Conservation (phyloP, 2,888 invertebrate genomes). For the Drosophila demipolita region DNA sequence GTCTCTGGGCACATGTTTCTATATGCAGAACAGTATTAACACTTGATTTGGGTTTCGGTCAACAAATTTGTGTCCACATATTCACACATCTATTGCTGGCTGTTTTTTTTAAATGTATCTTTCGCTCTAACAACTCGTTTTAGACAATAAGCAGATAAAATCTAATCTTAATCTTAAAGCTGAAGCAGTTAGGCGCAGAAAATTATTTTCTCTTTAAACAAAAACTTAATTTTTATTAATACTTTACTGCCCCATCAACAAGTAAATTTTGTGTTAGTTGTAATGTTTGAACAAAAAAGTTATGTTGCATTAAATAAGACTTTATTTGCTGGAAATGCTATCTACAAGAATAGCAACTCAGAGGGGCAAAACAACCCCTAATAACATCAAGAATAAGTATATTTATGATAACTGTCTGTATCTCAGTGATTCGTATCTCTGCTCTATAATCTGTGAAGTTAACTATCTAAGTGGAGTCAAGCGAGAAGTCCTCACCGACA, state of each 20-base stretch:
- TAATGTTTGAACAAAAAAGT: neutral
- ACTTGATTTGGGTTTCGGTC: constrained; percentile 42
- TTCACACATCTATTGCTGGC: constrained; percentile 3
- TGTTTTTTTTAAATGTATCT: constrained; percentile 6
- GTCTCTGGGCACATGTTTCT: neutral
- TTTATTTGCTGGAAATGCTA: neutral
- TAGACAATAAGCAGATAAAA: neutral
- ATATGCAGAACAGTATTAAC: constrained; percentile 35
- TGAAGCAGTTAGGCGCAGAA: neutral
- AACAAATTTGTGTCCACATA: constrained; percentile 43
- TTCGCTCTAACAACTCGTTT: neutral
- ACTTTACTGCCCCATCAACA: neutral
- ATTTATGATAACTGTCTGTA: constrained; percentile 44
- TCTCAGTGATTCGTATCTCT: constrained; percentile 18
- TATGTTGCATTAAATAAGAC: neutral
- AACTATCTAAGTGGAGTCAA: constrained; percentile 28
- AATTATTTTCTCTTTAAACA: neutral
- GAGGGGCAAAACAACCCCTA: neutral
- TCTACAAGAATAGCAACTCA: constrained; percentile 8
- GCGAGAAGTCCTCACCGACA: constrained; percentile 12
- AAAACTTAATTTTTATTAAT: neutral
- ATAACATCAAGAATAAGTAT: constrained; percentile 2
- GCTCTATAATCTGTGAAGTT: constrained; percentile 34
- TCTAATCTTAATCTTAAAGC: neutral
- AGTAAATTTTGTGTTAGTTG: neutral